Evolutionary conservation across 2,888 invertebrate genomes (phyloP).

Genomic region (Ormia ochracea): DNA sequence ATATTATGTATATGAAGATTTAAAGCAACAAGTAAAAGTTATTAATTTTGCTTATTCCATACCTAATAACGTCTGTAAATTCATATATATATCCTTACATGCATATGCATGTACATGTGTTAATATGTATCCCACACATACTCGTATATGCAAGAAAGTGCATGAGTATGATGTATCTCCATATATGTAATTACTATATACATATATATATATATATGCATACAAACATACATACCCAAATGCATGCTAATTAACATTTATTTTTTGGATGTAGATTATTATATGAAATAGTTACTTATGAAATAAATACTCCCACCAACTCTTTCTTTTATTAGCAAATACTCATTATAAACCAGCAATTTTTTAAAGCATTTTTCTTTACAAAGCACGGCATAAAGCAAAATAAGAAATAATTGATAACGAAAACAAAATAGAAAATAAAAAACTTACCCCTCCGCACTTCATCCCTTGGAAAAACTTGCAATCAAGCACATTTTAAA

Average conservation of each 20-base stretch:
- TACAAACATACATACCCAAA: not conserved
- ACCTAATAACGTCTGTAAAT: too few relatives aligned
- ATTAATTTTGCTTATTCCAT: too few relatives aligned
- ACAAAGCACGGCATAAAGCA: conserved; percentile 29
- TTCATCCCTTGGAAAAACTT: conserved; percentile 36
- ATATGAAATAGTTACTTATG: too few relatives aligned
- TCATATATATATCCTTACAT: too few relatives aligned
- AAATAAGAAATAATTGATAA: conserved; percentile 21
- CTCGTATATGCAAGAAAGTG: too few relatives aligned
- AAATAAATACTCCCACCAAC: conserved; percentile 14
- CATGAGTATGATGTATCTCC: too few relatives aligned
- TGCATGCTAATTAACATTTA: not conserved
- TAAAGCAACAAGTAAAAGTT: too few relatives aligned
- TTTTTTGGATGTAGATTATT: not conserved
- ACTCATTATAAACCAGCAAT: not conserved
- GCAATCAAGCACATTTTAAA: not conserved
- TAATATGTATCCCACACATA: too few relatives aligned
- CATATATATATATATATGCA: too few relatives aligned
- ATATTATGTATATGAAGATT: too few relatives aligned
- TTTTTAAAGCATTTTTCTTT: not conserved
- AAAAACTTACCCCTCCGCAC: conserved; percentile 47
- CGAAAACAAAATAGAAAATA: conserved; percentile 14
- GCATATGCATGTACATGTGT: too few relatives aligned
- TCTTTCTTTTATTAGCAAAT: not conserved
- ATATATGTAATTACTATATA: too few relatives aligned